Conservation (phyloP, 2,888 invertebrate species). For the Macrophya alboannulata region DNA sequence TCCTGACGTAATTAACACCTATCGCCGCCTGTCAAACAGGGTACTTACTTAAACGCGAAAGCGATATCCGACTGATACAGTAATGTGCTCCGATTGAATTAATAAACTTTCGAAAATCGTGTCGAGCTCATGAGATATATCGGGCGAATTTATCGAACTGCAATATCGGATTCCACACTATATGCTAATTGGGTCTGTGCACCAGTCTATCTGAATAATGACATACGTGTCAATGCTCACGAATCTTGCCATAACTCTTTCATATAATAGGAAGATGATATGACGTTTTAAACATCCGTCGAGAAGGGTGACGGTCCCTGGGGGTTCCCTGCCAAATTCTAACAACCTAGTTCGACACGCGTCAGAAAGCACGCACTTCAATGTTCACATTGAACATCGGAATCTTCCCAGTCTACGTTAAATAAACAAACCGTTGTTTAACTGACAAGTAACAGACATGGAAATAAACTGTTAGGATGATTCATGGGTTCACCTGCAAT, state of each 20-base stretch:
- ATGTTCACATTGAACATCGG: constrained; percentile 8
- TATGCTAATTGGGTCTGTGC: not conserved
- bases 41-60: constrained; percentile 26
- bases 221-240: not conserved
- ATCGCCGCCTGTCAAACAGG: constrained; percentile 9
- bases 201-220: not conserved
- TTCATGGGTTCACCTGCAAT: not conserved
- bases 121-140: not conserved
- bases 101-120: constrained; percentile 31
- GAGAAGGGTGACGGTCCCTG: not conserved
- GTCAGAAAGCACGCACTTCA: not conserved
- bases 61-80: not conserved
- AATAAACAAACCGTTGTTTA: not conserved
- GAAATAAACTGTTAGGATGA: not conserved
- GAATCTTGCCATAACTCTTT: not conserved
- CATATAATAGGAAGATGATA: not conserved
- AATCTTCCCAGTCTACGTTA: not conserved
- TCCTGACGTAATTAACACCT: constrained; percentile 28
- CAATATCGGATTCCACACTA: not conserved
- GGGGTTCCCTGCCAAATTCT: constrained; percentile 19
- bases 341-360: not conserved
- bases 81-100: not conserved
- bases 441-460: not conserved
- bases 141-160: not conserved
- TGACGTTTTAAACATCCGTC: constrained; percentile 46